Evolutionary conservation across 2,888 invertebrate genomes (phyloP).

Genomic region (Oscheius sp.): DNA sequence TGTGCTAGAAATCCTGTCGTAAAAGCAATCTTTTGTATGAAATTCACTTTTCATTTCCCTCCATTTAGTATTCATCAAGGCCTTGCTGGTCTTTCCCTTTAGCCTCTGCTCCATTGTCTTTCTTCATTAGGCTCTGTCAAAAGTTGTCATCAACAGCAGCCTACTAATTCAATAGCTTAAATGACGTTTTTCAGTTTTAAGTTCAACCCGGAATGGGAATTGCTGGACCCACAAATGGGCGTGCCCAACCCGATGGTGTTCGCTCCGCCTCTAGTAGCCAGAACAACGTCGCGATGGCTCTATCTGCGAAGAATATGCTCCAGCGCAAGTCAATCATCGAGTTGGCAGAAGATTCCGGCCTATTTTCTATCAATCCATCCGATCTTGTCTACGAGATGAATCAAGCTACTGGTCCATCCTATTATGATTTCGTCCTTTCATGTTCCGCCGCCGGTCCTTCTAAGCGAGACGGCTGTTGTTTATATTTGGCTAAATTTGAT

Average conservation of each 20-base stretch:
- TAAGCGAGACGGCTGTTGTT: conserved; percentile 29
- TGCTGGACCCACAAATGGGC: conserved; percentile 27
- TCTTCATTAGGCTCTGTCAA: background rate
- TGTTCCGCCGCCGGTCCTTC: conserved; percentile 43
- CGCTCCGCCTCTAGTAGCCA: conserved; percentile 25
- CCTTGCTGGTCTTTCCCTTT: too few species aligned
- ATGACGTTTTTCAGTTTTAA: conserved; percentile 19
- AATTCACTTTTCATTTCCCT: too few species aligned
- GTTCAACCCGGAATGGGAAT: conserved; percentile 30
- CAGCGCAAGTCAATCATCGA: conserved; percentile 64
- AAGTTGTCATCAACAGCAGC: background rate
- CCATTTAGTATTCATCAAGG: too few species aligned
- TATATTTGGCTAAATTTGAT: conserved; percentile 66
- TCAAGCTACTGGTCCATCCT: conserved; percentile 51
- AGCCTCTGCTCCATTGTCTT: too few species aligned
- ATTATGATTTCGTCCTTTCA: conserved; percentile 67
- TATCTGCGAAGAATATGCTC: conserved; percentile 23
- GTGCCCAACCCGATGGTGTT: conserved; percentile 16
- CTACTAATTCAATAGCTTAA: background rate
- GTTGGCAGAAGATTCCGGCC: conserved; percentile 62
- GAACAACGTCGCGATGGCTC: conserved; percentile 25
- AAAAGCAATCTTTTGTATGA: background rate
- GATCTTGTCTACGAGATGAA: conserved; percentile 66
- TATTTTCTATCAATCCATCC: conserved; percentile 61
- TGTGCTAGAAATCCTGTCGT: too few species aligned